Evolutionary conservation across 2,797 vertebrate genomes (phyloP).

Genomic region (Catostomus latipinnis): DNA sequence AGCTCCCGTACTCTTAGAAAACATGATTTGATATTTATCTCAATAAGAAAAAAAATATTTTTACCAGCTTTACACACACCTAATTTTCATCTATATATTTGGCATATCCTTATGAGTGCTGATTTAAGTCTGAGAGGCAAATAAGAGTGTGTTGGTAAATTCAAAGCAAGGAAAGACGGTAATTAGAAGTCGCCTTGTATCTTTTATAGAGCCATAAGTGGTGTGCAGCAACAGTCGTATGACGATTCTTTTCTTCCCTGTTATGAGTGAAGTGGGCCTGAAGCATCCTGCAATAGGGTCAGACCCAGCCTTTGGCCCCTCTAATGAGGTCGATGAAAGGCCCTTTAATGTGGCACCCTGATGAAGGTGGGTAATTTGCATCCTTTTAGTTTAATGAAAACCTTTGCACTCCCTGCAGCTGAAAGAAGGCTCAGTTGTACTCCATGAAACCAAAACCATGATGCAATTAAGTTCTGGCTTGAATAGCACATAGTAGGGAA

Average conservation of each 20-base stretch:
- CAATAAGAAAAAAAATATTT: constrained; percentile 2
- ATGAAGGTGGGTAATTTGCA: constrained; percentile 65
- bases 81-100: constrained; percentile 41
- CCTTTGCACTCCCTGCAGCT: constrained; percentile 41
- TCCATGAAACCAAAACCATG: constrained; percentile 35
- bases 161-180: constrained; percentile 48
- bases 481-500: background rate
- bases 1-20: constrained; percentile 5
- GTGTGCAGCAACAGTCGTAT: constrained; percentile 57
- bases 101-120: constrained; percentile 21
- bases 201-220: constrained; percentile 66
- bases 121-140: constrained; percentile 51
- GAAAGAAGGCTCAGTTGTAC: background rate
- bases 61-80: constrained; percentile 2
- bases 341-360: constrained; percentile 59
- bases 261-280: constrained; percentile 27
- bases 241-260: constrained; percentile 50
- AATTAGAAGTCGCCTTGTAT: constrained; percentile 65
- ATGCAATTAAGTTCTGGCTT: constrained; percentile 32
- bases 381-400: constrained; percentile 64
- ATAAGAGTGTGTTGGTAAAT: constrained; percentile 59
- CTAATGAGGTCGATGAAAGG: constrained; percentile 63
- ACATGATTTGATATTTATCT: constrained; percentile 6
- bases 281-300: constrained; percentile 44
- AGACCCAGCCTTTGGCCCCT: constrained; percentile 39